A percentile compares a stretch with the other conserved stretches of the same genome.
phyloP scores from a whole-genome alignment of 2,113 vertebrate species.

The Ammospiza nelsoni region DNA sequence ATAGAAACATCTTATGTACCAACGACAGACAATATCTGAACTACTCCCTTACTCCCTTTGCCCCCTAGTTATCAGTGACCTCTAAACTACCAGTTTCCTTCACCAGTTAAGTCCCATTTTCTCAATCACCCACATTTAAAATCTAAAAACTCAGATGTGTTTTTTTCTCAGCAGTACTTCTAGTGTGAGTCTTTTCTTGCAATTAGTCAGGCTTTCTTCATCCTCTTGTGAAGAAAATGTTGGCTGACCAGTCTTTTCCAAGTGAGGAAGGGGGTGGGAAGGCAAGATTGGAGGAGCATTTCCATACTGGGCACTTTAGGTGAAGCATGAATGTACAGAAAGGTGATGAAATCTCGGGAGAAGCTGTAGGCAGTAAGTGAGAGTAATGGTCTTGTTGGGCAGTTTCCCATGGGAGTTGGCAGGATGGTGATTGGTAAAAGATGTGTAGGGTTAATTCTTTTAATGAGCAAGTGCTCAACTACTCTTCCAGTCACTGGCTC shows the following conservation, averaged over 20 bases:
- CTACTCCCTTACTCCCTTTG: neutral
- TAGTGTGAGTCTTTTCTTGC: neutral
- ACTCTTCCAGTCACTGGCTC: neutral
- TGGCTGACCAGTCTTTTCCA: neutral
- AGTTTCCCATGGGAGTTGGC: neutral
- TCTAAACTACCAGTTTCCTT: neutral
- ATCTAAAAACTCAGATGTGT: neutral
- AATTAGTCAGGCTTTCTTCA: neutral
- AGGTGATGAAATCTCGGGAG: constrained; percentile 35
- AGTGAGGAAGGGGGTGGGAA: neutral
- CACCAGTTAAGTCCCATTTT: neutral
- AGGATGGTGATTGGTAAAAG: neutral
- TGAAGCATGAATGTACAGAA: neutral
- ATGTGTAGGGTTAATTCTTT: neutral
- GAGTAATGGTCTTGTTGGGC: constrained; percentile 25
- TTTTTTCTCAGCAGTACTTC: neutral
- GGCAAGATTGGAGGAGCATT: neutral
- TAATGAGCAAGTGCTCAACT: neutral
- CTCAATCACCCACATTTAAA: neutral
- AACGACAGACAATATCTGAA: neutral
- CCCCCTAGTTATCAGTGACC: neutral
- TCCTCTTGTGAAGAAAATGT: neutral
- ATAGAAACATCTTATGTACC: neutral
- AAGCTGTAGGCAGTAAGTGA: constrained; percentile 22
- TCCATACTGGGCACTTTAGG: neutral